Evolutionary conservation across 2,113 vertebrate genomes (phyloP), one percentile per base, ranked within the genome.

Genomic region (Bambusicola thoracicus): DNA sequence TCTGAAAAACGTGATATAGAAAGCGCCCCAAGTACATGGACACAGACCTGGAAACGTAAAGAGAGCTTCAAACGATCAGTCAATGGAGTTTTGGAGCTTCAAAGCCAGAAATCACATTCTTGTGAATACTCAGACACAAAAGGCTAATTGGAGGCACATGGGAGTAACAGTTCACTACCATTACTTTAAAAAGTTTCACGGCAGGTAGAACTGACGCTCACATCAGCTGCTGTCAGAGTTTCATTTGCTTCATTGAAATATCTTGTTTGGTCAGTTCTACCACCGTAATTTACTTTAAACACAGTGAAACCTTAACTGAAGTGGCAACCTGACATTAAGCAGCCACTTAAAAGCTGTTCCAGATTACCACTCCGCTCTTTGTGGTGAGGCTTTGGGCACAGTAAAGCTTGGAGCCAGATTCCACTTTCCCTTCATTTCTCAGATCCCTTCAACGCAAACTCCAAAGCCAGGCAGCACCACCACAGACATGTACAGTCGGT

Each of bases 261-360:
- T 81, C 96, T 96, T 91, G 94, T 97, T 94, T 93, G 94, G 96
- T 96, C 93, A 97, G 95, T 96, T 93, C 90, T 94, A 96, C 90
- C 95, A 94, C 93, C 94, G 62, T 94, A 94, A 95, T 96, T 96
- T 94, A 94, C 90, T 93, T 95, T 94, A 95, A 96, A 97, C 95
- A 89, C 38, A 94, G 87, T 29, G 92, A 96, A 97, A 95, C 80
- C 95, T 88, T 95, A 93, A 92, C 93, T 94, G 88, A 96, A 95
- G 94, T 91, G 85, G 87, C 82, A 97, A 95, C 85, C 90, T 72
- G 85, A 88, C 92, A 96, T 97, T 95, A 95, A 88, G 80, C 65
- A 92, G 85, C 95, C 96, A 96, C 94, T 96, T 95, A 83, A 97
- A 97, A 96, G 94, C 66, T 55, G 75, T 68, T 86, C 65, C 80